Conservation (phyloP, 2,113 vertebrate species). For the cat (Felis catus) region DNA sequence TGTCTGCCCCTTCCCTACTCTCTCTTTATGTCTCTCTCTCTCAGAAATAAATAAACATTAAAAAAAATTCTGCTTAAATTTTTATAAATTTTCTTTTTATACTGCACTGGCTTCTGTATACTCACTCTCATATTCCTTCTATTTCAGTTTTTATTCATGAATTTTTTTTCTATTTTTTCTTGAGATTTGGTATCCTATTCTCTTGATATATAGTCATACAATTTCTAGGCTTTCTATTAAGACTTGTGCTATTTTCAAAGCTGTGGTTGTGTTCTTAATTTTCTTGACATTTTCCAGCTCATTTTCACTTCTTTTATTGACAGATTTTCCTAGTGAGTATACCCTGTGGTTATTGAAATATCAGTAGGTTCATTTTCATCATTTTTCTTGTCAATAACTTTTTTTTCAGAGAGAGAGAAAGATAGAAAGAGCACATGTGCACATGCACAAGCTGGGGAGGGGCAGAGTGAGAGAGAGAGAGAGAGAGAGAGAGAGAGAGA, state of each 20-base stretch:
- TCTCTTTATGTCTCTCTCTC: too few species aligned
- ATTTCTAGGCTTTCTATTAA: background rate
- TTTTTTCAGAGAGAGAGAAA: too few species aligned
- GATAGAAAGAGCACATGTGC: too few species aligned
- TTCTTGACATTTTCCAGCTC: background rate
- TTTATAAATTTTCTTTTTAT: background rate
- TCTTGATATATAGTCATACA: background rate
- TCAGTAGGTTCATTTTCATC: background rate
- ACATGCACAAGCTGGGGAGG: too few species aligned
- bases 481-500: too few species aligned
- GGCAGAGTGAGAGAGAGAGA: too few species aligned
- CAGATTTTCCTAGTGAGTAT: background rate
- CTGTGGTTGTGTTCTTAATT: background rate
- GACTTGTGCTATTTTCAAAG: background rate
- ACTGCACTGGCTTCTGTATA: background rate
- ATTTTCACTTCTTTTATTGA: background rate
- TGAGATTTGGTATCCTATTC: background rate
- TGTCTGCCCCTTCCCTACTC: too few species aligned
- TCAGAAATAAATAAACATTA: too few species aligned
- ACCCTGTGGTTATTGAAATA: background rate
- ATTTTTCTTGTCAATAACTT: background rate
- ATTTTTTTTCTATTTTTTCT: background rate
- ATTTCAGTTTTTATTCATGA: background rate
- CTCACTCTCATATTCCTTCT: background rate
- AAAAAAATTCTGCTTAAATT: background rate